Conservation (phyloP, 2,113 vertebrate genomes). For the Hystrix cristata region DNA sequence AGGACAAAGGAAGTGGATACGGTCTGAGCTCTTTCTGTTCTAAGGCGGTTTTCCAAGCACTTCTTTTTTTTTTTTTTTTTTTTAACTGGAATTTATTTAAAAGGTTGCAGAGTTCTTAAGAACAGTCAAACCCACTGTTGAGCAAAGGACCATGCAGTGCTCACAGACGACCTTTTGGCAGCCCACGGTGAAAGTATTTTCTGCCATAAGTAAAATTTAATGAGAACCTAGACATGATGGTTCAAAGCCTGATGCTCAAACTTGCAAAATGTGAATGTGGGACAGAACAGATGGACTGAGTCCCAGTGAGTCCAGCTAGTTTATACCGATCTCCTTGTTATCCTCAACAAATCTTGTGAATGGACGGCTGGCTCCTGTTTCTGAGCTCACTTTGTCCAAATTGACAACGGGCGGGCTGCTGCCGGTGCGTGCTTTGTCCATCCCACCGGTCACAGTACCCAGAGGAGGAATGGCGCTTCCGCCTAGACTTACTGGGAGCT, state of each 20-base stretch:
- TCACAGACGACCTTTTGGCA: slow-evolving; percentile 93
- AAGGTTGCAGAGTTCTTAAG: slow-evolving; percentile 85
- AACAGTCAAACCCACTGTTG: slow-evolving; percentile 92
- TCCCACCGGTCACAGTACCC: slow-evolving; percentile 92
- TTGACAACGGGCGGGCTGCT: slow-evolving; percentile 93
- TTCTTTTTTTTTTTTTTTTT: slow-evolving; percentile 25
- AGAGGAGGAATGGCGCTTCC: slow-evolving; percentile 94
- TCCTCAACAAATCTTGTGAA: slow-evolving; percentile 99
- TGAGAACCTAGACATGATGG: slow-evolving; percentile 87
- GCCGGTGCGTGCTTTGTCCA: slow-evolving; percentile 94
- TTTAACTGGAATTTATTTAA: slow-evolving; percentile 88
- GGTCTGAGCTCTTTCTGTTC: slow-evolving; percentile 86
- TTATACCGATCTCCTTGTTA: slow-evolving; percentile 99
- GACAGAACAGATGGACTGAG: slow-evolving; percentile 88
- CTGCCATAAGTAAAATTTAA: slow-evolving; percentile 88
- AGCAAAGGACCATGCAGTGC: slow-evolving; percentile 93
- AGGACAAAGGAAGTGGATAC: slow-evolving; percentile 83
- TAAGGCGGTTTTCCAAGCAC: slow-evolving; percentile 86
- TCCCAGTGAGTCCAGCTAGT: slow-evolving; percentile 89
- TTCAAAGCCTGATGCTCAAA: slow-evolving; percentile 79
- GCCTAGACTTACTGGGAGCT: slow-evolving; percentile 96
- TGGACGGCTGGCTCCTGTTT: slow-evolving; percentile 92
- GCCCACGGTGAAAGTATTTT: slow-evolving; percentile 90
- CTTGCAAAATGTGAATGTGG: slow-evolving; percentile 89
- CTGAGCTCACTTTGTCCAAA: slow-evolving; percentile 94